Percentiles rank a stretch among this genome's conserved stretches.
Conservation (phyloP, 2,888 invertebrate species). For the Phorcus lineatus region DNA sequence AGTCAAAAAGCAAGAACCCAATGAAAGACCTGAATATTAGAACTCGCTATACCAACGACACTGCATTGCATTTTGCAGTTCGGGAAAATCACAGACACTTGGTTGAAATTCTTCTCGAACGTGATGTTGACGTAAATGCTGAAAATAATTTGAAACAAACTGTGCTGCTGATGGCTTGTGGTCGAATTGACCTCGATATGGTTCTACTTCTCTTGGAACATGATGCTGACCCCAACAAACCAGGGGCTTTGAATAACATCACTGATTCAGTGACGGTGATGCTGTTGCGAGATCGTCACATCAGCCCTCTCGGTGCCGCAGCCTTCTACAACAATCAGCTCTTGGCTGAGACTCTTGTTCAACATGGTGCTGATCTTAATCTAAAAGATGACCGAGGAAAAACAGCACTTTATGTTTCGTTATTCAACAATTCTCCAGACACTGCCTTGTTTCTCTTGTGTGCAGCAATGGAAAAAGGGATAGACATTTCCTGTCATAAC, state of each 20-base stretch:
- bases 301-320: conserved; percentile 60
- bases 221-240: conserved; percentile 50
- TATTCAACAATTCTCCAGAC: conserved; percentile 39
- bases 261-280: not conserved
- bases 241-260: conserved; percentile 38
- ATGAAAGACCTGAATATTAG: conserved; percentile 36
- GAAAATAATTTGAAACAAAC: conserved; percentile 53
- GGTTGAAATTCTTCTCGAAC: conserved; percentile 47
- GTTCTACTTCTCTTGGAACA: conserved; percentile 50
- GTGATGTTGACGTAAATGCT: conserved; percentile 56
- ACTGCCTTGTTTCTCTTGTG: conserved; percentile 46
- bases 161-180: conserved; percentile 51
- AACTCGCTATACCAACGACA: conserved; percentile 27
- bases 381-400: conserved; percentile 47
- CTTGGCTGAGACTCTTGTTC: conserved; percentile 49
- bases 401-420: conserved; percentile 56
- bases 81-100: conserved; percentile 48
- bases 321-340: conserved; percentile 51
- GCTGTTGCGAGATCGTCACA: conserved; percentile 9
- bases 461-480: conserved; percentile 34
- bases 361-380: conserved; percentile 57
- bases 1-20: not conserved
- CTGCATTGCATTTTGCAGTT: conserved; percentile 49
- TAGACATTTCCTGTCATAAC: not conserved
- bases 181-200: conserved; percentile 40